Percentiles rank a stretch among this genome's conserved stretches.
phyloP scores from a whole-genome alignment of 2,113 vertebrate species.

The Cygnus buccinator region DNA sequence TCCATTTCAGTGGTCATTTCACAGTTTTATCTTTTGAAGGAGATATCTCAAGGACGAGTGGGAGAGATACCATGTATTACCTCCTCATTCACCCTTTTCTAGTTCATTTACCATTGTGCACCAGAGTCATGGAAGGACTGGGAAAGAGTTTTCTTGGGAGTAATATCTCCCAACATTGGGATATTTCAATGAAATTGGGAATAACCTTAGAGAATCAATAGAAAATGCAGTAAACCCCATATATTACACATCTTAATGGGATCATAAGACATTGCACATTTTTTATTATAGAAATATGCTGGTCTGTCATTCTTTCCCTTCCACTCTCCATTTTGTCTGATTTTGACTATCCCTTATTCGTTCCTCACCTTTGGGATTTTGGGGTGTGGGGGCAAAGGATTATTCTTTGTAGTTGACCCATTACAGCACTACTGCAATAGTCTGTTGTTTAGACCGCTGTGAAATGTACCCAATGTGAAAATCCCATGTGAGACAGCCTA shows the following conservation, averaged over 20 bases:
- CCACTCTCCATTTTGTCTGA: fast-evolving
- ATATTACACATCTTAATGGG: background rate
- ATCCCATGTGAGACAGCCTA: background rate
- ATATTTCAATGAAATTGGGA: background rate
- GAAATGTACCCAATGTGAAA: background rate
- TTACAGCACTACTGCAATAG: background rate
- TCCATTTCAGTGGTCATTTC: background rate
- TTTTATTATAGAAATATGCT: background rate
- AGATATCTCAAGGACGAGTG: background rate
- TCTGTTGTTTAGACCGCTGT: background rate
- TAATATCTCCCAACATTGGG: background rate
- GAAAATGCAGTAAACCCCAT: background rate
- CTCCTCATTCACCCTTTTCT: background rate
- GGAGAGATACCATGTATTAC: background rate
- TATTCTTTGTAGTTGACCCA: background rate
- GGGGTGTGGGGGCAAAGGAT: fast-evolving
- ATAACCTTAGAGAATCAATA: background rate
- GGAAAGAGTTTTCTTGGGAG: background rate
- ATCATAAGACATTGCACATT: background rate
- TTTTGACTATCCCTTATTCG: background rate
- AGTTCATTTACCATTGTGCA: background rate
- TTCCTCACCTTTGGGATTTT: background rate
- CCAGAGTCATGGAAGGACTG: background rate
- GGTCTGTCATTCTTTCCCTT: background rate
- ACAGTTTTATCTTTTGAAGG: background rate